These are phyloP conservation scores for Cygnus buccinator DNA, from an alignment of 2,113 vertebrate species.

Conservation along the genomic window DNA sequence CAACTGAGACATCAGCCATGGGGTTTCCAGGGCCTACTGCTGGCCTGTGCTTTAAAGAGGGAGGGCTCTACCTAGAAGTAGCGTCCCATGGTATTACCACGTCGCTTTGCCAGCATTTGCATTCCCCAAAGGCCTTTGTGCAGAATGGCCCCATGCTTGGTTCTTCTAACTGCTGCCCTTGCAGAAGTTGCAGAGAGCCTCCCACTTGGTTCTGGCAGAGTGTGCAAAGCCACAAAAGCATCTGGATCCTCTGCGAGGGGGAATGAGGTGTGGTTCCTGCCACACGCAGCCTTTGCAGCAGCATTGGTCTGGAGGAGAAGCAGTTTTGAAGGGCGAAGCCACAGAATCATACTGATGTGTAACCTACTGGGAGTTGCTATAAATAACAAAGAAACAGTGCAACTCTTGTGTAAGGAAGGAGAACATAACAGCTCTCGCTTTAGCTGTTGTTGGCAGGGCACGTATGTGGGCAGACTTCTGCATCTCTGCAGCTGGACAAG, in stretches of 20 bases:
- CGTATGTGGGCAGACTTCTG: neutral
- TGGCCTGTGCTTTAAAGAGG: neutral
- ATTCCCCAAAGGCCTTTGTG: neutral
- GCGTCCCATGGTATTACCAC: neutral
- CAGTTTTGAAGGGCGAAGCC: neutral
- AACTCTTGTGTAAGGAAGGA: neutral
- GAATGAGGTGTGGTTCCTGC: neutral
- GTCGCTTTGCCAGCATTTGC: neutral
- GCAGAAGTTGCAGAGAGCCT: neutral
- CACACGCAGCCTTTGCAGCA: neutral
- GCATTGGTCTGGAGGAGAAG: neutral
- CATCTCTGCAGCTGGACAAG: neutral
- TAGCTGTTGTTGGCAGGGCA: neutral
- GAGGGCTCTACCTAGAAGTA: neutral
- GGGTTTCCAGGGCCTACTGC: neutral
- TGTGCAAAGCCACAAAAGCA: constrained; percentile 10
- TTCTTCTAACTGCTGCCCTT: neutral
- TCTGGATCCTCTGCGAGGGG: neutral
- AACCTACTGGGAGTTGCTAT: neutral
- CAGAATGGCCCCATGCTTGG: neutral
- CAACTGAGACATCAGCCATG: neutral
- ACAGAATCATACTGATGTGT: neutral
- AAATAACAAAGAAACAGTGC: neutral
- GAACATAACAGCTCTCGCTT: neutral
- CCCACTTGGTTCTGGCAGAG: neutral